Base-by-base conservation (phyloP, 35 echinoderm and acorn worm genomes). In the Strongylocentrotus purpuratus region DNA sequence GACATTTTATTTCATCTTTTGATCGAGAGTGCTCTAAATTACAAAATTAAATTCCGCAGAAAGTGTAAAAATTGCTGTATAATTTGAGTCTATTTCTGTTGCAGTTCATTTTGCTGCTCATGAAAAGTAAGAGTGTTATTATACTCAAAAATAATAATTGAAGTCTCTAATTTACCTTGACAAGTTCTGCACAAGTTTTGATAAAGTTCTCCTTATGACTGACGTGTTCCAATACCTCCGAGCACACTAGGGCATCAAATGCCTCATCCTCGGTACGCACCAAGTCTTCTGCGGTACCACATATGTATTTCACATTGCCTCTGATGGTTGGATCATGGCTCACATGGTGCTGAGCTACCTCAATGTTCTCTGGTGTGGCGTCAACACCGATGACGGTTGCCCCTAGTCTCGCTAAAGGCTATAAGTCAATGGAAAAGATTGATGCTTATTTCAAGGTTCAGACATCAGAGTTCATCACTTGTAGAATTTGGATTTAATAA, bases 171-270 rank as follows among this genome's bases (percentile, higher is more conserved):
- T 31, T 94, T 88, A 99, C 98, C 97, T 98, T 99, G 22, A 94
- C 86, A 52, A 99, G 88, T 28, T 94, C 85, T 45, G 92, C 94
- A 94, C 98, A 99, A 31, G 95, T 95, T 91, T 90, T 32, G 13
- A 99, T 94, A 92, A 99, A 94, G 5, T 90, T 59, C 28, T 94
- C 94, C 9, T 97, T 92, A 93, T 98, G 90, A 18, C 46, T 95
- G 32, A 99, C 97, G 95, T 99, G 98, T 87, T 99, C 98, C 13
- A 99, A 41, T 31, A 99, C 98, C 93, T 99, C 98, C 33, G 98
- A 98, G 25, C 96, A 94, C 31, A 99, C 97, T 28, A 99, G 96
- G 47, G 95, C 98, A 95, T 99, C 98, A 98, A 95, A 99, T 22
- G 14, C 47, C 46, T 95, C 97, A 47, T 47, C 78, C 33, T 98